These are phyloP conservation scores for Sigmodon hispidus DNA, from an alignment of 2,113 vertebrate species.

Conservation along the genomic window DNA sequence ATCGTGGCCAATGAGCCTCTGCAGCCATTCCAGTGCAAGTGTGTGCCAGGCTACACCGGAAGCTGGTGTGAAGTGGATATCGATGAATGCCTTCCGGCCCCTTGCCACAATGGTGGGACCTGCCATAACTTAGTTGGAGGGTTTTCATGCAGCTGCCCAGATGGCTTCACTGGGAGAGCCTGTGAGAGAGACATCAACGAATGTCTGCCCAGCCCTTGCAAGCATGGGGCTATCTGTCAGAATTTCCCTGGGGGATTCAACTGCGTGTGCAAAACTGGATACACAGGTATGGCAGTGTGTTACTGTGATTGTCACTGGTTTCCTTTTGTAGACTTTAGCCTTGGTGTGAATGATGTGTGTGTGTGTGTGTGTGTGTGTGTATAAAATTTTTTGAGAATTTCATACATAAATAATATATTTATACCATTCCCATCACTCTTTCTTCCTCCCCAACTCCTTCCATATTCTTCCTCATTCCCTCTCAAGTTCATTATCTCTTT, in stretches of 20 bases:
- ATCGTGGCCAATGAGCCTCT: slow-evolving; percentile 92
- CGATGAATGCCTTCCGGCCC: slow-evolving; percentile 94
- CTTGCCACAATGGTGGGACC: slow-evolving; percentile 96
- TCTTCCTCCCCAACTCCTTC: neutral
- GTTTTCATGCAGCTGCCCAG: slow-evolving; percentile 95
- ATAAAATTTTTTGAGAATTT: neutral
- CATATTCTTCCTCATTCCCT: neutral
- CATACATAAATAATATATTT: neutral
- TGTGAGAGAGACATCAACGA: slow-evolving; percentile 98
- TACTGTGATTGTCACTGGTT: accelerated
- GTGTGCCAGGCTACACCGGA: slow-evolving; percentile 93
- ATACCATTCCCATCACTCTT: neutral
- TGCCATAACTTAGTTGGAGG: slow-evolving; percentile 97
- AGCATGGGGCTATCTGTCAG: slow-evolving; percentile 94
- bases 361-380: no score
- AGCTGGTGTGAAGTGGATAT: slow-evolving; percentile 93
- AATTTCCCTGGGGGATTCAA: slow-evolving; percentile 97
- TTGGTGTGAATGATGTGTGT: neutral
- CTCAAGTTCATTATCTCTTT: neutral
- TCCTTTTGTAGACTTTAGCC: neutral
- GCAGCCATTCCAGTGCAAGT: slow-evolving; percentile 93
- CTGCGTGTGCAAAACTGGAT: slow-evolving; percentile 95
- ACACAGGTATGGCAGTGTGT: slow-evolving; percentile 89
- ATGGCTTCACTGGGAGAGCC: slow-evolving; percentile 96
- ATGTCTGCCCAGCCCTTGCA: slow-evolving; percentile 95